Evolutionary conservation across 1,140 invertebrate species (phyloP), one percentile per base, ranked within the genome.

Genomic region (Dendrolimus kikuchii): DNA sequence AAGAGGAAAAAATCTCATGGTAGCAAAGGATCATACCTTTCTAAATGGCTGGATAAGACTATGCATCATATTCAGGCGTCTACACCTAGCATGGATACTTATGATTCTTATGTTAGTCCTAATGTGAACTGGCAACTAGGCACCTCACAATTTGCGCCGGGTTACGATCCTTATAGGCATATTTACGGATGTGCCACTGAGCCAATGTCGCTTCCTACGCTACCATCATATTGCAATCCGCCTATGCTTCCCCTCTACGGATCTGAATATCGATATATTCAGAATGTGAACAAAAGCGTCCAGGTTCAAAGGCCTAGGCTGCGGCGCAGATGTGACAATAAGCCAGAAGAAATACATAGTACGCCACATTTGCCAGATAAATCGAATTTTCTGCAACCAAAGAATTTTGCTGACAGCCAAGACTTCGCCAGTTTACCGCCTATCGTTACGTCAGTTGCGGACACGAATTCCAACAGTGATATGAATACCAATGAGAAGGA

Each of bases 31-130:
- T 79, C 78, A 38, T 84, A 81, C 53, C 63, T 86, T 37, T 70
- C 77, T 3, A 86, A 84, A 69, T 86, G 83, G 83, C 60, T 86
- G 9, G 81, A 86, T 44, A 84, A 79, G 70, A 75, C 74, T 40
- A 76, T 81, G 68, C 67, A 71, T 46, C 80, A 83, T 48, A 68
- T 82, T 50, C 74, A 81, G 57, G 77, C 81, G 40, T 53, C 75
- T 4, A 69, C 74, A 9, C 69, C 71, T 7, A 79, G 61, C 61
- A 69, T 77, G 52, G 78, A 84, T 36, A 67, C 69, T 5, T 81
- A 77, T 49, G 81, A 82, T 60, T 63, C 71, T 4, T 81, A 57
- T 57, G 54, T 71, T 23, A 68, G 65, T 60, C 64, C 74, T 5
- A 73, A 67, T 60, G 60, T 74, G 53, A 78, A 80, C 57, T 86